Percentiles rank a stretch among this genome's conserved stretches.
Conservation (phyloP, 2,888 invertebrate species). For the Dastarcus helophoroides region DNA sequence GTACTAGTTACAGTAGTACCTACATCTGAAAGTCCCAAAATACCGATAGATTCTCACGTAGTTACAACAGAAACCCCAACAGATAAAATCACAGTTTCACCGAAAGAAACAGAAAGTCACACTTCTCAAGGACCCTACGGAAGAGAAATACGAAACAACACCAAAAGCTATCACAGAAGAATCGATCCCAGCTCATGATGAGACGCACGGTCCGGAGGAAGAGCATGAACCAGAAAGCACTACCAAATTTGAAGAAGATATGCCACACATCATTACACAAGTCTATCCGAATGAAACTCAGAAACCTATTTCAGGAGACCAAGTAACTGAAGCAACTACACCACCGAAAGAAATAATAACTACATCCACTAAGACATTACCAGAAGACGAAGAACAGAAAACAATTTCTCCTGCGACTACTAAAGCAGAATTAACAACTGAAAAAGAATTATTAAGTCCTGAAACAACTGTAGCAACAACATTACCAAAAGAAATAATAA, state of each 20-base stretch:
- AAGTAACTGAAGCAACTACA: background rate
- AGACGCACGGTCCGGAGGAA: constrained; percentile 6
- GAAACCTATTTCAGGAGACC: constrained; percentile 4
- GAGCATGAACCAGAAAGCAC: constrained; percentile 9
- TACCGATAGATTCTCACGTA: background rate
- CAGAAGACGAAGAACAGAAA: too few relatives aligned
- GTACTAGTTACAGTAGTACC: constrained; percentile 10
- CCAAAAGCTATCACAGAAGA: constrained; percentile 1
- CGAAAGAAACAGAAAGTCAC: background rate
- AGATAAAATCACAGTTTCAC: background rate
- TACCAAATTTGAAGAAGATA: constrained; percentile 8
- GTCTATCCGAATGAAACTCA: constrained; percentile 8
- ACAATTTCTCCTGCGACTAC: background rate
- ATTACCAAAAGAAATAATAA: constrained; percentile 2
- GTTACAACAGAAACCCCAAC: background rate
- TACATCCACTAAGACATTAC: too few relatives aligned
- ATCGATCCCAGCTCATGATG: background rate
- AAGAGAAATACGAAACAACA: constrained; percentile 11
- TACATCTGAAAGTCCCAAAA: constrained; percentile 5
- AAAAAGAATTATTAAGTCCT: constrained; percentile 8
- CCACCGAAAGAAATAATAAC: too few relatives aligned
- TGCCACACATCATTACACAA: background rate
- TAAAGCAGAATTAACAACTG: constrained; percentile 1
- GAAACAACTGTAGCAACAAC: constrained; percentile 3
- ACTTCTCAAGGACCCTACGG: constrained; percentile 2